A percentile compares a stretch with the other conserved stretches of the same genome.
Conservation (phyloP, 2,888 invertebrate genomes). For the Mesochorus sp. region DNA sequence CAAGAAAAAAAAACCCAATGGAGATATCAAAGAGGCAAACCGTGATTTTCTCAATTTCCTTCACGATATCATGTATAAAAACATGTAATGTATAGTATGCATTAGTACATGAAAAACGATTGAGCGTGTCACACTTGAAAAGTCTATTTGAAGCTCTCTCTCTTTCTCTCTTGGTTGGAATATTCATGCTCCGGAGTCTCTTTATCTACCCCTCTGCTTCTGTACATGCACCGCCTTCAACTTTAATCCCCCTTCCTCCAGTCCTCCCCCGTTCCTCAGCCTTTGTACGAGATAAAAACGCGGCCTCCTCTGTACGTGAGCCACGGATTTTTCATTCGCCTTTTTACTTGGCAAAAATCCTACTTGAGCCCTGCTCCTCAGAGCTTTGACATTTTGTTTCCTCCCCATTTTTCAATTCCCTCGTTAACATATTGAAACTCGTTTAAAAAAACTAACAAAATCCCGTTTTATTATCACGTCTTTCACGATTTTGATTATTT, state of each 20-base stretch:
- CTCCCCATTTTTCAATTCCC: too few relatives aligned
- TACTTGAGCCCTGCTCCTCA: constrained; percentile 7
- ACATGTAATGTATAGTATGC: background rate
- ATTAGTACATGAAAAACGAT: constrained; percentile 9
- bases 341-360: constrained; percentile 7
- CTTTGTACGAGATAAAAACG: too few relatives aligned
- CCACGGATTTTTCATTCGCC: background rate
- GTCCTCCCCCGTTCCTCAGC: background rate
- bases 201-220: constrained; percentile 35
- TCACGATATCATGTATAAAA: background rate
- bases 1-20: constrained; percentile 38
- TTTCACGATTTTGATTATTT: too few relatives aligned
- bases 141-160: constrained; percentile 28
- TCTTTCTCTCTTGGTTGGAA: constrained; percentile 39
- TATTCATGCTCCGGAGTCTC: constrained; percentile 62
- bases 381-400: too few relatives aligned
- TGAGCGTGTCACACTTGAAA: constrained; percentile 47
- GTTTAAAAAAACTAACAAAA: too few relatives aligned
- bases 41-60: constrained; percentile 30
- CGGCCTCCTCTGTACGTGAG: too few relatives aligned
- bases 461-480: too few relatives aligned
- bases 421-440: too few relatives aligned
- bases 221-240: constrained; percentile 3
- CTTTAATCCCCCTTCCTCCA: constrained; percentile 1
- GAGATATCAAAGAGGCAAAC: constrained; percentile 24